These are phyloP conservation scores for Pagetopsis macropterus DNA, from an alignment of 2,797 vertebrate genomes.

Conservation along the genomic window DNA sequence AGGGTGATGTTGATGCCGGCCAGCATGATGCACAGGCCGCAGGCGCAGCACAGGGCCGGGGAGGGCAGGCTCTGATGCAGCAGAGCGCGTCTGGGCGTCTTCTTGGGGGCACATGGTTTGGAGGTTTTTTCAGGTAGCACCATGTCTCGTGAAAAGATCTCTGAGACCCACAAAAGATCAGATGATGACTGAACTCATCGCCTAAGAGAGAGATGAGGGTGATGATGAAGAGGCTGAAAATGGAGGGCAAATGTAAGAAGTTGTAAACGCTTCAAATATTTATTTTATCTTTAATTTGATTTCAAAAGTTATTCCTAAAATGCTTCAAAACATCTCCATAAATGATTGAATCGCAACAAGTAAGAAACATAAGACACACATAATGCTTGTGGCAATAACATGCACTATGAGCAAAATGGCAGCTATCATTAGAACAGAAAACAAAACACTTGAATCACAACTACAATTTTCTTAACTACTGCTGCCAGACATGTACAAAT, in stretches of 20 bases:
- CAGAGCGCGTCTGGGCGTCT: constrained; percentile 65
- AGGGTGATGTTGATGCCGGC: constrained; percentile 96
- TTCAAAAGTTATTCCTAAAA: not conserved
- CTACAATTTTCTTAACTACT: not conserved
- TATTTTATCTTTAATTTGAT: not conserved
- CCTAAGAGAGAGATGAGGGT: constrained; percentile 2
- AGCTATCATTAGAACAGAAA: not conserved
- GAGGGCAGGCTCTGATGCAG: constrained; percentile 87
- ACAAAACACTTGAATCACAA: not conserved
- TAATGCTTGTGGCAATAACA: no score
- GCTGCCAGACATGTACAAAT: not conserved
- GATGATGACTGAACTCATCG: constrained; percentile 17
- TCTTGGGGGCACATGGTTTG: constrained; percentile 67
- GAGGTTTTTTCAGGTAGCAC: constrained; percentile 79
- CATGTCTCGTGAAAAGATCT: constrained; percentile 59
- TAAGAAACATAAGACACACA: not conserved
- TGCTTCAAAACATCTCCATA: not conserved
- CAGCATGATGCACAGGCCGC: constrained; percentile 94
- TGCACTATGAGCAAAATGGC: not conserved
- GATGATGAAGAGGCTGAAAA: constrained; percentile 1
- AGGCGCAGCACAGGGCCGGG: constrained; percentile 93
- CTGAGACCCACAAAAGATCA: constrained; percentile 21
- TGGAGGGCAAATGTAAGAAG: not conserved
- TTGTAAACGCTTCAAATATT: not conserved
- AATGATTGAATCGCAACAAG: no score